Base-by-base conservation (phyloP, 2,113 vertebrate genomes). In the Antennarius striatus region DNA sequence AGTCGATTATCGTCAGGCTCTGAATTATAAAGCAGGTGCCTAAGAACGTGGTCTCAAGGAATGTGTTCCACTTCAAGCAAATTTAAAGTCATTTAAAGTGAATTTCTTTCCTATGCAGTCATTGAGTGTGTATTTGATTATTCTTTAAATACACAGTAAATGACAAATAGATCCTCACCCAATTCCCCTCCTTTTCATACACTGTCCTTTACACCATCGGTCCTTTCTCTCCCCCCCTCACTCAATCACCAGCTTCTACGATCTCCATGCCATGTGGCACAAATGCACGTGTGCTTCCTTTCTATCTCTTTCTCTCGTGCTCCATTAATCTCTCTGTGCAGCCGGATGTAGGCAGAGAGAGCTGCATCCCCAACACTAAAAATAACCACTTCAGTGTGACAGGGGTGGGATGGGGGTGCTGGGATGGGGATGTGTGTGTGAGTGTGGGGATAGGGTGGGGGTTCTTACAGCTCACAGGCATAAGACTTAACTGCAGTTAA, bases 311-410 rank as follows among this genome's bases (percentile, higher is more conserved):
- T 83, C 83, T 81, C 85, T 87, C 50, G 63, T 89, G 89, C 92
- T 92, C 90, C 80, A 90, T 91, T 91, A 91, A 92, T 91, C 92
- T 91, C 80, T 85, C 75, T 72, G 83, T 86, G 86, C 87, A 81
- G 85, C 78, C 77, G 75, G 83, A 86, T 82, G 76, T 75, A 47
- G 79, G 88, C 85, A 81, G 79, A 85, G 83, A 39, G 78, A 70
- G 83, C 85, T 87, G 80, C 87, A 89, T 88, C 90, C 87, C 90
- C 86, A 91, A 83, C 72, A 79, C 91, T 93, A 94, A 92, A 93
- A 93, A 93, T 92, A 93, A 87, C 89, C 82, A 71, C 77, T 87
- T 89, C 71, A 83, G 89, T 85, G 85, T 89, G 85, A 90, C 84
- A 86, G 79, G 66, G 78, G 52, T 50, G 59, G 69, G 56, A 32